phyloP scores from a whole-genome alignment of 2,888 invertebrate genomes.

The Mythimna albipuncta region DNA sequence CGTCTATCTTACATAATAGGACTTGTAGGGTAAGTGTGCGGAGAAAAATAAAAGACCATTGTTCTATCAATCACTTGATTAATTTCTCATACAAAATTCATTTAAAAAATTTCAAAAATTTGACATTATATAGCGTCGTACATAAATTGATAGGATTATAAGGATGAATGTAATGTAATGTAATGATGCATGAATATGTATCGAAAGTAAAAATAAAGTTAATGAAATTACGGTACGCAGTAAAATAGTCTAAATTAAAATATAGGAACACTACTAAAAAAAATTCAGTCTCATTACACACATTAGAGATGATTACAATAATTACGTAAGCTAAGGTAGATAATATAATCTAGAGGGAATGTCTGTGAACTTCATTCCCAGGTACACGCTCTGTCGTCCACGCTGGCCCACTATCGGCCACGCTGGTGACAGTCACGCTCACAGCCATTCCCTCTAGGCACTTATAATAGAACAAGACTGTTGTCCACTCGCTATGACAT shows the following conservation, averaged over 20 bases:
- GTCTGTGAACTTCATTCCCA: constrained; percentile 46
- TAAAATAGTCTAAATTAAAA: constrained; percentile 90
- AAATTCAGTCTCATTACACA: constrained; percentile 89
- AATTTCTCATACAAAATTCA: constrained; percentile 90
- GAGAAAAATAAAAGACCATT: constrained; percentile 77
- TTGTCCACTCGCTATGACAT: constrained; percentile 80
- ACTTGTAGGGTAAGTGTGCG: constrained; percentile 24
- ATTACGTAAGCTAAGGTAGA: constrained; percentile 73
- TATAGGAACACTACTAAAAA: constrained; percentile 88
- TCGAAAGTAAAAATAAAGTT: constrained; percentile 86
- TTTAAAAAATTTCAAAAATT: constrained; percentile 90
- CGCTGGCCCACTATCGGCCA: constrained; percentile 8
- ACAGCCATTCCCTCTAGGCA: constrained; percentile 38
- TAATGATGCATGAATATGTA: constrained; percentile 75
- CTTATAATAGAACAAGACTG: constrained; percentile 80
- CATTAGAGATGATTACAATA: constrained; percentile 75
- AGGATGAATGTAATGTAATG: constrained; percentile 80
- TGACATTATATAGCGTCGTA: constrained; percentile 90
- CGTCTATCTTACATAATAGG: neutral
- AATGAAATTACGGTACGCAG: constrained; percentile 87
- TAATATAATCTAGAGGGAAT: constrained; percentile 43
- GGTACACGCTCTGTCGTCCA: constrained; percentile 10
- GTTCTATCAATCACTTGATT: constrained; percentile 89
- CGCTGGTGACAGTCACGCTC: constrained; percentile 19
- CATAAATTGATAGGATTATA: constrained; percentile 88